Base-by-base conservation (phyloP, 1,140 invertebrate species). In the Sarcophaga bullata region DNA sequence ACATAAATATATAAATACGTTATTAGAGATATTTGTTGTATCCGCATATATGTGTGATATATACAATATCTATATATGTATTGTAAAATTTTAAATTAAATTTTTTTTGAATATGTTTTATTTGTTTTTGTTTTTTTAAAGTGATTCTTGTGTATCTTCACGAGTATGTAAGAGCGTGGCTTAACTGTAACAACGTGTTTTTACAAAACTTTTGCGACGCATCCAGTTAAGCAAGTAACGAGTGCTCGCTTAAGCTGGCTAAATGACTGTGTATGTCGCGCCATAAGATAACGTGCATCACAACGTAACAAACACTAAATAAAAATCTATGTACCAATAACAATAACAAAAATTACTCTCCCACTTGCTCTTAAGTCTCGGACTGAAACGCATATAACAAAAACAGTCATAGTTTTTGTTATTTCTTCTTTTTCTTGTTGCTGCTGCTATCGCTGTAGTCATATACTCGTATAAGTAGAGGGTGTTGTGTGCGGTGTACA, bases 211-310 rank as follows among this genome's bases (percentile, higher is more conserved):
- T 68, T 17, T 68, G 62, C 62, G 62, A 68, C 62, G 62, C 62
- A 68, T 68, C 62, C 62, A 68, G 62, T 68, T 68, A 68, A 68
- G 62, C 62, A 68, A 68, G 62, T 68, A 68, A 25, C 6, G 62
- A 68, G 62, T 68, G 62, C 62, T 68, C 62, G 62, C 62, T 68
- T 68, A 68, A 68, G 62, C 62, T 68, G 62, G 17, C 62, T 68
- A 68, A 68, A 68, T 68, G 62, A 68, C 62, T 68, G 62, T 68
- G 62, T 68, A 68, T 68, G 62, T 68, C 62, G 62, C 17, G 9
- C 9, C 62, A 68, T 68, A 68, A 68, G 17, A 68, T 68, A 68
- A 68, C n/a, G n/a, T 68, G 62, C 17, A 68, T 19, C 62, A 68
- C 62, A 19, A 68, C 17, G 62, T 68, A 19, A 68, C 62, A 68